Base-by-base conservation (phyloP, 2,888 invertebrate species). In the Agapostemon virescens region DNA sequence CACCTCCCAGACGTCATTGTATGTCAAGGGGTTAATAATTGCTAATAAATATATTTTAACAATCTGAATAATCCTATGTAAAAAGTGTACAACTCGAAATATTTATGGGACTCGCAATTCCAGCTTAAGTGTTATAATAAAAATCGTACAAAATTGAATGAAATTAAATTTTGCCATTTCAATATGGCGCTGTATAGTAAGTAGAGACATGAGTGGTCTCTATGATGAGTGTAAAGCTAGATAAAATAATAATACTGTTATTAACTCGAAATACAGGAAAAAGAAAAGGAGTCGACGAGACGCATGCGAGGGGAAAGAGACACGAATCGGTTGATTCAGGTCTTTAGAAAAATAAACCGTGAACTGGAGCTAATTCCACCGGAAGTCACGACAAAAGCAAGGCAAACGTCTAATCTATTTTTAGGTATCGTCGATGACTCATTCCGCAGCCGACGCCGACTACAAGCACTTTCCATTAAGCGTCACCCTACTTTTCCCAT, bases 391-490 rank as follows among this genome's bases (percentile, higher is more conserved):
- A 64, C 33, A 55, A 49, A 42, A 23, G 15, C 20, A 73, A 72
- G 63, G 61, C 64, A 30, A 64, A 55, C 72, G 61, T 69, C 55
- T 58, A 68, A 72, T 52, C 63, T 79, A 74, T 82, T 73, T 82
- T 79, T 79, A 80, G 74, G 11, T 26, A 20, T 20, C 30, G 69
- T 15, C 69, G 58, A 66, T 74, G 68, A 75, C 45, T 70, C 74
- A 69, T 67, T 64, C 42, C 40, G 70, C 52, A 58, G 20, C 61
- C 26, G 30, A 23, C 26, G 42, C 61, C 30, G 42, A 58, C 76
- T 74, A 84, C 84, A 84, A 84, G 84, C 69, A 79, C 76, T 74
- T 84, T 81, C 84, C 84, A 84, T 84, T 84, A 84, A 69, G 17
- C 74, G 61, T n/a, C 77, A 66, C 40, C 74, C 78, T 58, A 42